Base-by-base conservation (phyloP, 23 tunicate species). In the Pegea sp. region DNA sequence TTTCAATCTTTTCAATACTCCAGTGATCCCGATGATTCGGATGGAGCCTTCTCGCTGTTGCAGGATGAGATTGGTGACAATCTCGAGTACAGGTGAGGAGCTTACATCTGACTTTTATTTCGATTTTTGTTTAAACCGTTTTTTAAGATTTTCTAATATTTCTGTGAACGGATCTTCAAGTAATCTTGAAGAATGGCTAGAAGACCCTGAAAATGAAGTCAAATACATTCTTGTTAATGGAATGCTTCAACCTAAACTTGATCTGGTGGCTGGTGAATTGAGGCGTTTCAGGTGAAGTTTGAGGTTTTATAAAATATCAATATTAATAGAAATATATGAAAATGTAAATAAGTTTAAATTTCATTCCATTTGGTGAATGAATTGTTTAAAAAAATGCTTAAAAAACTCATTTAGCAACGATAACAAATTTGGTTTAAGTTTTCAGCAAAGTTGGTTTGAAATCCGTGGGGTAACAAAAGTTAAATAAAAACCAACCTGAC, bases 211-310 rank as follows among this genome's bases (percentile, higher is more conserved):
- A 7, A 68, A 58, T 52, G 30, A 58, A 23, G 58, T 68, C 32
- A 44, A 49, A 27, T 58, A 68, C 49, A n/a, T 48, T 42, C 58
- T 68, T 1, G 65, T 68, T 1, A 68, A 68, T 42, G 74, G 74
- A 3, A 26, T 25, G 49, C 28, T 68, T 34, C 61, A 68, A 31
- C 74, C 74, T 21, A 49, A 7, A 3, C 27, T 68, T 6, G 19
- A 30, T 22, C 30, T 68, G 16, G 28, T 46, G 48, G 26, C 58
- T 4, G 58, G 58, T 4, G 29, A 68, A 59, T 22, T 59, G 22
- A 29, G 30, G 34, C 57, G 74, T 5, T 68, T 68, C 58, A 58
- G 74, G 74, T 68, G 22, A 8, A 18, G 16, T n/a, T n/a, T n/a
- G n/a, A n/a, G n/a, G n/a, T n/a, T n/a, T n/a, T n/a, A n/a, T n/a